These are phyloP conservation scores for Carterocephalus palaemon DNA, from an alignment of 2,888 invertebrate genomes.

Conservation along the genomic window DNA sequence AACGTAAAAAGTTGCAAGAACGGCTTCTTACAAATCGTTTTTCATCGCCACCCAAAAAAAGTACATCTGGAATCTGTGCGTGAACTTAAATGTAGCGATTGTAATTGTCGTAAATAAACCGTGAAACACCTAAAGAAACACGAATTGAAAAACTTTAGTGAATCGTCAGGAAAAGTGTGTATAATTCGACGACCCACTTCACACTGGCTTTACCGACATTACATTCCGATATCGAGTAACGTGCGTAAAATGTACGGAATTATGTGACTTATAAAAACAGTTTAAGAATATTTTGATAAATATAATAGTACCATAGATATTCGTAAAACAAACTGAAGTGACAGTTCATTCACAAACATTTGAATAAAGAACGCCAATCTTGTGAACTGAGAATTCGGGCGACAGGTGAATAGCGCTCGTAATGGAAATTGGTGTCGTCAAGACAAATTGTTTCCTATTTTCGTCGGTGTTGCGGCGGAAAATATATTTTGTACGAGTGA, in stretches of 20 bases:
- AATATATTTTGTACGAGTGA: constrained; percentile 43
- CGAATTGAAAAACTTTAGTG: neutral
- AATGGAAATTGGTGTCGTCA: constrained; percentile 19
- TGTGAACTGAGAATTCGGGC: constrained; percentile 6
- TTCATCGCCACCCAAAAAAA: too few relatives aligned
- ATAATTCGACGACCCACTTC: constrained; percentile 7
- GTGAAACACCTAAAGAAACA: constrained; percentile 7
- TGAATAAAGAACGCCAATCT: neutral
- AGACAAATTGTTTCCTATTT: constrained; percentile 32
- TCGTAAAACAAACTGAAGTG: too few relatives aligned
- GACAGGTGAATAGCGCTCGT: constrained; percentile 12
- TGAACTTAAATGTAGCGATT: neutral
- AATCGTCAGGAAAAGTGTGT: constrained; percentile 9
- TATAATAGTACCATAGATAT: too few relatives aligned
- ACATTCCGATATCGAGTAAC: too few relatives aligned
- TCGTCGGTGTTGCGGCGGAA: constrained; percentile 37
- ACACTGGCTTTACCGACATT: too few relatives aligned
- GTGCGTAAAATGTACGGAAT: too few relatives aligned
- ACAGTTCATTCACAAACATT: too few relatives aligned
- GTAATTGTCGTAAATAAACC: constrained; percentile 6
- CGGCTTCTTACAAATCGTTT: too few relatives aligned
- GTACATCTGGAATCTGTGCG: neutral
- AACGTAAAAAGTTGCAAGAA: too few relatives aligned
- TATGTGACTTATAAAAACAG: too few relatives aligned
- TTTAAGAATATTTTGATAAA: too few relatives aligned